Conservation (phyloP, 1,140 invertebrate genomes). For the Eueides isabella region DNA sequence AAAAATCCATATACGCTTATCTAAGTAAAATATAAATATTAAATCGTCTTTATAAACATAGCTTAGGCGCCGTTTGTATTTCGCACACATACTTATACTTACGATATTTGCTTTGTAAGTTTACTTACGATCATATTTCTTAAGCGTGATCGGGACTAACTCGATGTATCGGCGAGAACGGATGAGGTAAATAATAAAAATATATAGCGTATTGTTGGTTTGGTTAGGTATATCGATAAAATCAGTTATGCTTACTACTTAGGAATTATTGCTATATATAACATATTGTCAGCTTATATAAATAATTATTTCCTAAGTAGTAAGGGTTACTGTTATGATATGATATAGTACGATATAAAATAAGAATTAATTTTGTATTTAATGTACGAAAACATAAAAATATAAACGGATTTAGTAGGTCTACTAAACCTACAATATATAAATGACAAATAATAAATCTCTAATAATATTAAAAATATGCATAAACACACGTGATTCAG, state of each 20-base stretch:
- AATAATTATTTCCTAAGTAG: too few species aligned
- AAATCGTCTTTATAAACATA: constrained; percentile 8
- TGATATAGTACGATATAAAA: too few species aligned
- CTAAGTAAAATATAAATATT: background rate
- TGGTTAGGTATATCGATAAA: background rate
- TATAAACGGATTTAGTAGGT: too few species aligned
- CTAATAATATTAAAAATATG: background rate
- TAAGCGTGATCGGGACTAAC: background rate
- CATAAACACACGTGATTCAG: background rate
- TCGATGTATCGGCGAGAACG: background rate
- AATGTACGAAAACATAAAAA: too few species aligned
- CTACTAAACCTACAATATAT: too few species aligned
- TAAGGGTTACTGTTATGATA: too few species aligned
- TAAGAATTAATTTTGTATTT: too few species aligned
- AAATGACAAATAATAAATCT: too few species aligned
- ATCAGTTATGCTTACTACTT: background rate
- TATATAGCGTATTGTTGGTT: background rate
- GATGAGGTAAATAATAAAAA: background rate
- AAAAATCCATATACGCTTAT: background rate
- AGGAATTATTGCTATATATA: too few species aligned
- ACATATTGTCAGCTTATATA: too few species aligned
- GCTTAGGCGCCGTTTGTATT: constrained; percentile 8
- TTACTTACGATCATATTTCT: constrained; percentile 8
- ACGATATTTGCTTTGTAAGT: constrained; percentile 1
- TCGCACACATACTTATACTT: constrained; percentile 2